These are phyloP conservation scores for Megathymus violae DNA, from an alignment of 1,140 invertebrate species.

Conservation along the genomic window DNA sequence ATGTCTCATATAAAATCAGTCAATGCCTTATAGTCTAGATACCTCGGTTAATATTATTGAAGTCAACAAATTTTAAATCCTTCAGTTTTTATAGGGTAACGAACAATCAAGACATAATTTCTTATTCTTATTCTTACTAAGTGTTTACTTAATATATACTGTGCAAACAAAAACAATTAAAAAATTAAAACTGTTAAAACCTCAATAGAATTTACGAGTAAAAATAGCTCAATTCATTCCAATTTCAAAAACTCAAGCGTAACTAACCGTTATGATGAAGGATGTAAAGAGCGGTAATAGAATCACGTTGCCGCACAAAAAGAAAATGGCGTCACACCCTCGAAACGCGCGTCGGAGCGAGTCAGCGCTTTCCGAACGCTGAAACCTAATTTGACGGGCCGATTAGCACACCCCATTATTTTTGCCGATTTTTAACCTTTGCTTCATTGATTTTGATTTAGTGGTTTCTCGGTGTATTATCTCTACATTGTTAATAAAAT, in stretches of 20 bases:
- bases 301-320: conserved; percentile 30
- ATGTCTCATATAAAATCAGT: no score
- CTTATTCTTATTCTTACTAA: no score
- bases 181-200: no score
- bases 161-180: no score
- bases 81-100: no score
- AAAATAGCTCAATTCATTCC: not conserved
- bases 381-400: conserved; percentile 30
- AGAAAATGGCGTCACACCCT: conserved; percentile 30
- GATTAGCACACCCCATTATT: conserved; percentile 20
- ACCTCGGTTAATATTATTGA: no score
- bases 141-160: no score
- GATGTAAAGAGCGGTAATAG: conserved; percentile 26
- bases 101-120: no score
- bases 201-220: not conserved
- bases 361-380: conserved; percentile 18
- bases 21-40: no score
- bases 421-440: conserved; percentile 11
- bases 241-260: conserved; percentile 8
- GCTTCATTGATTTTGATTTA: conserved; percentile 5
- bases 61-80: no score
- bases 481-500: no score
- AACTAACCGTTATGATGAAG: conserved; percentile 4
- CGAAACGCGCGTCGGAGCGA: conserved; percentile 6
- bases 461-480: not conserved